A percentile compares a stretch with the other conserved stretches of the same genome.
phyloP scores from a whole-genome alignment of 2,888 invertebrate genomes.

The Mesochorus sp. region DNA sequence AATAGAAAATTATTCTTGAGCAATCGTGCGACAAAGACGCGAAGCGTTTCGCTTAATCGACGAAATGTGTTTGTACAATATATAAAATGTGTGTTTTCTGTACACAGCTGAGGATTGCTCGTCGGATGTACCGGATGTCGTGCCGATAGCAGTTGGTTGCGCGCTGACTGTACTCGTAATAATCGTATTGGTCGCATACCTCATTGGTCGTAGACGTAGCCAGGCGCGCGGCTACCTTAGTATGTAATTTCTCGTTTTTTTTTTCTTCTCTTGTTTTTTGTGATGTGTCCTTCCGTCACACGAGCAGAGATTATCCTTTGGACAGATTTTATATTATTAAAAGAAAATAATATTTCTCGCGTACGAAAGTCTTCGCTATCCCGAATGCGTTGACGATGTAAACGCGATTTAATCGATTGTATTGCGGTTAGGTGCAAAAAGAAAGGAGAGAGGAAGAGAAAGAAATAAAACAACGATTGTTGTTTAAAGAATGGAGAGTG shows the following conservation, averaged over 20 bases:
- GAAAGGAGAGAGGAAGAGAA: slow-evolving; percentile 5
- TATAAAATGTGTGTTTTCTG: slow-evolving; percentile 39
- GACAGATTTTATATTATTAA: slow-evolving; percentile 59
- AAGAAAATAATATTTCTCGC: slow-evolving; percentile 57
- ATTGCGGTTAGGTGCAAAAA: slow-evolving; percentile 34
- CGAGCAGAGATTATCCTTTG: slow-evolving; percentile 45
- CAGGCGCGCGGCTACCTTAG: slow-evolving; percentile 93
- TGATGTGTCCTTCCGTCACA: slow-evolving; percentile 40
- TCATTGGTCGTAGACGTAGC: slow-evolving; percentile 94
- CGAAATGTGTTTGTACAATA: background rate
- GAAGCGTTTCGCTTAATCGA: background rate
- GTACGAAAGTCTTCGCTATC: slow-evolving; percentile 54
- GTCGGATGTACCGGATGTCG: slow-evolving; percentile 91
- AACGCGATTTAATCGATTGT: slow-evolving; percentile 36
- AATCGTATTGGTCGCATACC: slow-evolving; percentile 95
- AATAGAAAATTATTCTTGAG: too few relatives aligned
- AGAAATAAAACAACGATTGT: slow-evolving; percentile 13
- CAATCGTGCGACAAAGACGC: too few relatives aligned
- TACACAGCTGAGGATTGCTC: slow-evolving; percentile 88
- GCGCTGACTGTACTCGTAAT: slow-evolving; percentile 94
- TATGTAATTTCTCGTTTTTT: slow-evolving; percentile 84
- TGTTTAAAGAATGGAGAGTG: slow-evolving; percentile 1
- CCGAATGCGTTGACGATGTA: slow-evolving; percentile 45
- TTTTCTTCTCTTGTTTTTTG: slow-evolving; percentile 12
- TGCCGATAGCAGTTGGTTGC: slow-evolving; percentile 98